Evolutionary conservation across 2,888 invertebrate genomes (phyloP).

Genomic region (Serripes groenlandicus): DNA sequence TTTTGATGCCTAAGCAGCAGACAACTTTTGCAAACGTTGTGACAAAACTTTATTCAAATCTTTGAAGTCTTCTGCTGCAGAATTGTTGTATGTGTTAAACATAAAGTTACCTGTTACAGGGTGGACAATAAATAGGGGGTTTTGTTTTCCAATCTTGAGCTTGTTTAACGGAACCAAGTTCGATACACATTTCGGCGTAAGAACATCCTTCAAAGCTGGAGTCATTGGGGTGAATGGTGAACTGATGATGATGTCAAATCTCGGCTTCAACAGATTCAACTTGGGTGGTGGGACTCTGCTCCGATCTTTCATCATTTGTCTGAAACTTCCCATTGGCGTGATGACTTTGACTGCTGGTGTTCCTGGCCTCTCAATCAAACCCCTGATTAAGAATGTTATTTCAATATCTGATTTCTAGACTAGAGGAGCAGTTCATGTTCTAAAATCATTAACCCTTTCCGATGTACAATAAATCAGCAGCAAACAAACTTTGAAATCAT

Average conservation of each 20-base stretch:
- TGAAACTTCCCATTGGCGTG: slow-evolving; percentile 7
- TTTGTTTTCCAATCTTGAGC: slow-evolving; percentile 8
- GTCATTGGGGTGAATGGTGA: slow-evolving; percentile 65
- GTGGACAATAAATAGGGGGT: slow-evolving; percentile 72
- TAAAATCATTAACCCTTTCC: no score
- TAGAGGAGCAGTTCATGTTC: no score
- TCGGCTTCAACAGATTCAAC: slow-evolving; percentile 43
- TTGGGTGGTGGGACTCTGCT: slow-evolving; percentile 46
- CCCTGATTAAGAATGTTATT: no score
- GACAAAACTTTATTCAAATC: no score
- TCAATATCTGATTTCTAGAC: no score
- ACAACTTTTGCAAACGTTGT: no score
- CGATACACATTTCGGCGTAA: slow-evolving; percentile 61
- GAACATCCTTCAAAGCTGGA: slow-evolving; percentile 57
- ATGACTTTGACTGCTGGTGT: slow-evolving; percentile 1
- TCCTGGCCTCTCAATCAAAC: not conserved
- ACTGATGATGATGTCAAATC: slow-evolving; percentile 58
- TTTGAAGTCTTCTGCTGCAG: no score
- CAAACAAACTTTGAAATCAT: no score
- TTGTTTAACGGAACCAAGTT: slow-evolving; percentile 70
- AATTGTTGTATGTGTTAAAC: not conserved
- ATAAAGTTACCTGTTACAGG: slow-evolving; percentile 71
- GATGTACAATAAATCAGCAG: no score
- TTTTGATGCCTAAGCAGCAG: no score
- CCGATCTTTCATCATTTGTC: slow-evolving; percentile 45